Evolutionary conservation across 2,113 vertebrate species (phyloP).

Genomic region (Erythrolamprus reginae): DNA sequence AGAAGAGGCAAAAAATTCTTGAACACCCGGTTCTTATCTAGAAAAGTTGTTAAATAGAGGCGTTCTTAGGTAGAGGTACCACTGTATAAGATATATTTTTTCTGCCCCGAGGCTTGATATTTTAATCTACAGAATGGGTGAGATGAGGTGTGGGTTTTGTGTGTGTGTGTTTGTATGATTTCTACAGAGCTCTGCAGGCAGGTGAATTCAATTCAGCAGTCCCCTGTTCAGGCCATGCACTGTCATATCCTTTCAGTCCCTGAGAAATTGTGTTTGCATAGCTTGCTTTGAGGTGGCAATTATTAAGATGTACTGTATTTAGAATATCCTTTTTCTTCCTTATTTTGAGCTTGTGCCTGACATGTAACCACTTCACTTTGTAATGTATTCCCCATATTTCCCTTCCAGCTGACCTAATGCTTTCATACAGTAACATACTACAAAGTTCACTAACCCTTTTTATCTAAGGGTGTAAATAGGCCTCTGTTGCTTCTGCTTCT

Average conservation of each 20-base stretch:
- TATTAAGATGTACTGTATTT: conserved; percentile 43
- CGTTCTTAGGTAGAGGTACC: no score
- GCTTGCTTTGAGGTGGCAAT: conserved; percentile 45
- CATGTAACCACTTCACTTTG: conserved; percentile 53
- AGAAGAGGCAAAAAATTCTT: no score
- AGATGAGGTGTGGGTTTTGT: not conserved
- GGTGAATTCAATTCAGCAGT: conserved; percentile 9
- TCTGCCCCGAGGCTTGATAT: conserved; percentile 15
- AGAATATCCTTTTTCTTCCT: conserved; percentile 40
- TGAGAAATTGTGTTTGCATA: conserved; percentile 53
- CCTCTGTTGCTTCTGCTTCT: conserved; percentile 37
- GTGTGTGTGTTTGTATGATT: not conserved
- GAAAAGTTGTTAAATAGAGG: no score
- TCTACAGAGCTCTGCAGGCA: not conserved
- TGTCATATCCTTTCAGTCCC: conserved; percentile 29
- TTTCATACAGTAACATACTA: conserved; percentile 57
- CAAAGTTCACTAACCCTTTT: conserved; percentile 54
- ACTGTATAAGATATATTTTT: no score
- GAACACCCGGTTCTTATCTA: no score
- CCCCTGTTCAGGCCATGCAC: conserved; percentile 21
- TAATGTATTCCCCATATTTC: conserved; percentile 51
- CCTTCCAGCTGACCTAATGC: conserved; percentile 55
- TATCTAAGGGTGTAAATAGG: conserved; percentile 40
- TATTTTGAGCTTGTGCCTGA: conserved; percentile 45
- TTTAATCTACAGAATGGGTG: not conserved